phyloP scores from a whole-genome alignment of 2,797 vertebrate species.

The Poecile montanus region DNA sequence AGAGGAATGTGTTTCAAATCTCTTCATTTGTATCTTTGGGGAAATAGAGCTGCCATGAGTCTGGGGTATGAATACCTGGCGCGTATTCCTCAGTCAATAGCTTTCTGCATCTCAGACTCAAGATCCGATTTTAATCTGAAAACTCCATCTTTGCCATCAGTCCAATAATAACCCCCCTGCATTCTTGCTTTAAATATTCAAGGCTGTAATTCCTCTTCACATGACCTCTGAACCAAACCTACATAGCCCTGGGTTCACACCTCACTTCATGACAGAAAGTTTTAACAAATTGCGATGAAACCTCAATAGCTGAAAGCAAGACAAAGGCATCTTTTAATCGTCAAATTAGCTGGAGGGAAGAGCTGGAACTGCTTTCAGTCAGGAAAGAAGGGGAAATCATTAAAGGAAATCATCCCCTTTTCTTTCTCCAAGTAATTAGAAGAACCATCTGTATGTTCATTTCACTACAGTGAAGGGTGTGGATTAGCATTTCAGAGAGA shows the following conservation, averaged over 20 bases:
- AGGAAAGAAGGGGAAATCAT: constrained; percentile 61
- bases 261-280: neutral
- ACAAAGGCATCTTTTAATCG: constrained; percentile 62
- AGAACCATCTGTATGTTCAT: constrained; percentile 66
- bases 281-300: constrained; percentile 32
- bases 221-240: constrained; percentile 41
- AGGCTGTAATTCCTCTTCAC: constrained; percentile 23
- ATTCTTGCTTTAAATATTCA: neutral
- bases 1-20: neutral
- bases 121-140: neutral
- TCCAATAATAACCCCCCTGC: neutral
- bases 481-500: constrained; percentile 71
- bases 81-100: neutral
- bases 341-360: constrained; percentile 60
- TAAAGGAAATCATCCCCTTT: constrained; percentile 63
- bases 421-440: constrained; percentile 64
- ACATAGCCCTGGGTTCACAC: constrained; percentile 19
- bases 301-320: constrained; percentile 61
- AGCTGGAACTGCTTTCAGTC: constrained; percentile 44
- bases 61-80: neutral
- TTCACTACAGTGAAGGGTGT: constrained; percentile 42
- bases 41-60: neutral
- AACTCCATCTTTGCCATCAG: neutral
- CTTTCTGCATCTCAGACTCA: neutral
- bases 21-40: neutral